Conservation (phyloP, 2,113 vertebrate species). For the Zootoca vivipara region DNA sequence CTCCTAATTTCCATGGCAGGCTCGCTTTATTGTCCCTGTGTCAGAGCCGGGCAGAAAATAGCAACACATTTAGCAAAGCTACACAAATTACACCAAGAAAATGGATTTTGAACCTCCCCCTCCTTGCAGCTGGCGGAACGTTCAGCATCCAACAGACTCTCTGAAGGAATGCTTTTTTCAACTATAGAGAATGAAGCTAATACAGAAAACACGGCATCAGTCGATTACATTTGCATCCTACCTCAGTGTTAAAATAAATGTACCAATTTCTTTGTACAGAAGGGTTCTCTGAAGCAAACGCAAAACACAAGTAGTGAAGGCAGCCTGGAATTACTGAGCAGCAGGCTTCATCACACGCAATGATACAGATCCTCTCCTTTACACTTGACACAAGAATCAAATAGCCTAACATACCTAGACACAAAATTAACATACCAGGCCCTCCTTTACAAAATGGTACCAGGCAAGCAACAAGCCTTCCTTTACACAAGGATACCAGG, state of each 20-base stretch:
- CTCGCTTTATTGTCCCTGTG: slow-evolving; percentile 35
- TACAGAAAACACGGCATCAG: not conserved
- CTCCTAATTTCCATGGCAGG: not conserved
- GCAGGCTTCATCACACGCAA: too few relatives aligned
- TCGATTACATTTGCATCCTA: not conserved
- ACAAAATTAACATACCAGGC: too few relatives aligned
- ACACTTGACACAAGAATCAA: too few relatives aligned
- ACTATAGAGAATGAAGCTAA: slow-evolving; percentile 2
- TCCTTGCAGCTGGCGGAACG: slow-evolving; percentile 17
- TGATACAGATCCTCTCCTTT: too few relatives aligned
- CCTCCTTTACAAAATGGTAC: too few relatives aligned
- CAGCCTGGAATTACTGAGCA: too few relatives aligned
- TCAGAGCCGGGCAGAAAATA: slow-evolving; percentile 2
- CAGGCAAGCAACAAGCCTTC: too few relatives aligned
- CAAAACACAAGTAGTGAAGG: too few relatives aligned
- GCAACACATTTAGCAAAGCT: slow-evolving; percentile 28
- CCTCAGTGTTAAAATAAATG: not conserved
- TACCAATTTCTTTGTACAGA: not conserved
- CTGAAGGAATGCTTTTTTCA: slow-evolving; percentile 23
- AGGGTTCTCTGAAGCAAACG: too few relatives aligned
- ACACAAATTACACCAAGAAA: not conserved
- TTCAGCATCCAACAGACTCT: not conserved
- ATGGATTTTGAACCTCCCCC: not conserved
- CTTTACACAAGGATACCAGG: too few relatives aligned
- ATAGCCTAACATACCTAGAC: too few relatives aligned